Evolutionary conservation across 1,140 invertebrate genomes (phyloP), one percentile per base, ranked within the genome.

Genomic region (Paraescarpia echinospica): DNA sequence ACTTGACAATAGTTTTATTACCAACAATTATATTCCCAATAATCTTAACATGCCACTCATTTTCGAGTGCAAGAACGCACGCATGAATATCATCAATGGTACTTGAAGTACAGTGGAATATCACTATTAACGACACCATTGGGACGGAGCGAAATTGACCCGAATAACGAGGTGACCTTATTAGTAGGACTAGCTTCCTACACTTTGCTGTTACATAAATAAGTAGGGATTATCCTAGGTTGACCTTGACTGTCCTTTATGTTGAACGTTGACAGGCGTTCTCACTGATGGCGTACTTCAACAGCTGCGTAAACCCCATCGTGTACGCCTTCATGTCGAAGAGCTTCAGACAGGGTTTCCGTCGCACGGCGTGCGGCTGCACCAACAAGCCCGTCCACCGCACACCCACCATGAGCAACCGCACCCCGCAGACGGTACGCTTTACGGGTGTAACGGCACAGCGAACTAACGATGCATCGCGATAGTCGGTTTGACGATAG

Each of bases 281-380:
- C 94, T 97, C 97, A 93, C 97, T 97, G 92, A 97, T 96, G 93
- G 94, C 95, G 8, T 96, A 96, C 93, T 92, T 94, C 77, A 96
- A 96, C 96, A 97, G 97, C 95, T 98, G 97, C 94, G 97, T 98
- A 93, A 98, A 98, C 96, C 98, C 98, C 14, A 97, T 98, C 89
- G 97, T 98, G 14, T 98, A 98, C 95, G 97, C 97, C 35, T 98
- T 98, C 95, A 98, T 98, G 97, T 98, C 97, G 4, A 97, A 97
- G 94, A 97, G 97, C 95, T 98, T 98, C 96, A 96, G 98, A n/a
- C 91, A 97, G 93, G 97, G 97, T 48, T 97, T 97, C 94, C 95
- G 96, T 35, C 34, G 88, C 89, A 88, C 92, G 59, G 59, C 59
- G 59, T 77, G 59, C 22, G 35, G 92, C 0, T 90, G 34, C 34